Percentiles rank a stretch among this genome's conserved stretches.
These are phyloP conservation scores for Eubasilissa regina DNA, from an alignment of 1,140 invertebrate genomes.

Conservation along the genomic window DNA sequence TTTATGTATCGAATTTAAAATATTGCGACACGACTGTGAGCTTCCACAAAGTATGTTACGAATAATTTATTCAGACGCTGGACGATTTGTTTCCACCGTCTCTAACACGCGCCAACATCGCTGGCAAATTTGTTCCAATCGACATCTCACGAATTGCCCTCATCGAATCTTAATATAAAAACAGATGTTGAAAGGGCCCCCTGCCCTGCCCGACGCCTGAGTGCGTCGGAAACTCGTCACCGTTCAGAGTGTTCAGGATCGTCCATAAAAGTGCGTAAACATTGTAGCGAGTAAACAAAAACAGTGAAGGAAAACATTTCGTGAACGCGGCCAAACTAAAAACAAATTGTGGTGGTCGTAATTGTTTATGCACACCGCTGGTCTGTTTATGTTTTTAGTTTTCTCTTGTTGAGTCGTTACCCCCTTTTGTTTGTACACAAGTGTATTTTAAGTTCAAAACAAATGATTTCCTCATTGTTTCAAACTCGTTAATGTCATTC, in stretches of 20 bases:
- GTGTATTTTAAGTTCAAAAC: slow-evolving; percentile 13
- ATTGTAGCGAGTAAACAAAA: background rate
- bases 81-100: too few relatives aligned
- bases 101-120: too few relatives aligned
- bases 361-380: slow-evolving; percentile 40
- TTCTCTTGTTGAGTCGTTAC: slow-evolving; percentile 8
- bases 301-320: background rate
- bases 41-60: too few relatives aligned
- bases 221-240: background rate
- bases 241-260: background rate
- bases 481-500: background rate
- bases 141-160: too few relatives aligned
- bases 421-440: slow-evolving; percentile 5
- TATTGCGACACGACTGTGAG: too few relatives aligned
- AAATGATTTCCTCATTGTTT: background rate
- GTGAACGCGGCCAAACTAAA: slow-evolving; percentile 18
- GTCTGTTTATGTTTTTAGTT: slow-evolving; percentile 26
- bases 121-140: too few relatives aligned
- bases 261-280: background rate
- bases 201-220: too few relatives aligned
- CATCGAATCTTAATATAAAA: too few relatives aligned
- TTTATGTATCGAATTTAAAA: too few relatives aligned
- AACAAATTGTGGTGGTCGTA: slow-evolving; percentile 37
- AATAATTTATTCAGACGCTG: too few relatives aligned
- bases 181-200: too few relatives aligned